Percentiles rank a stretch among this genome's conserved stretches.
Conservation (phyloP, 1,140 invertebrate genomes). For the Camponotus floridanus region DNA sequence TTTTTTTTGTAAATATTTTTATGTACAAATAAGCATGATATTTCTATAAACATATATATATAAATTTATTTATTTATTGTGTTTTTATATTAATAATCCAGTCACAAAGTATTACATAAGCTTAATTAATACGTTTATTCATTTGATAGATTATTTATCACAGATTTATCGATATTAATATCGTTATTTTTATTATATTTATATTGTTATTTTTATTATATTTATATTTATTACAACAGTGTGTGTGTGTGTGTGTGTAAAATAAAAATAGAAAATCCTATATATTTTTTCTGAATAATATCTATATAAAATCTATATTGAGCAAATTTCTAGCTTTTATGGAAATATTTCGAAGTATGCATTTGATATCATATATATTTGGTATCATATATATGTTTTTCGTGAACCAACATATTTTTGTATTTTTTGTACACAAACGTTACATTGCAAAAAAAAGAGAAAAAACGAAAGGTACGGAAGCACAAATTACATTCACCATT, state of each 20-base stretch:
- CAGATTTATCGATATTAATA: constrained; percentile 6
- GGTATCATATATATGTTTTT: constrained; percentile 3
- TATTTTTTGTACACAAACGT: neutral
- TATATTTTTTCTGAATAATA: neutral
- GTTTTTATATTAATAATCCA: neutral
- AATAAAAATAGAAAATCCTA: neutral
- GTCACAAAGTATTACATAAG: neutral
- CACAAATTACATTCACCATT: neutral
- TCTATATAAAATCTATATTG: neutral
- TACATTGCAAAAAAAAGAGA: neutral
- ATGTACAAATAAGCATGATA: neutral
- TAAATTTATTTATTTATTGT: no score
- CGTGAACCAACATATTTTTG: no score
- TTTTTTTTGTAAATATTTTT: neutral
- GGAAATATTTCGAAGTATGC: neutral
- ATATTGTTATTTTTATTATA: constrained; percentile 12
- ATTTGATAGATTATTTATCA: neutral
- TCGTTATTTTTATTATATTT: constrained; percentile 5
- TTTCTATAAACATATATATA: neutral
- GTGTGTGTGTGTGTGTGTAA: no score
- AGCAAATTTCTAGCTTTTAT: constrained; percentile 3
- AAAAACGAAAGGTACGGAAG: neutral
- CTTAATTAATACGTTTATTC: neutral
- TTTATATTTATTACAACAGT: neutral
- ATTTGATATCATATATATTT: constrained; percentile 2